These are phyloP conservation scores for Hetaerina americana DNA, from an alignment of 1,140 invertebrate genomes.

Conservation along the genomic window DNA sequence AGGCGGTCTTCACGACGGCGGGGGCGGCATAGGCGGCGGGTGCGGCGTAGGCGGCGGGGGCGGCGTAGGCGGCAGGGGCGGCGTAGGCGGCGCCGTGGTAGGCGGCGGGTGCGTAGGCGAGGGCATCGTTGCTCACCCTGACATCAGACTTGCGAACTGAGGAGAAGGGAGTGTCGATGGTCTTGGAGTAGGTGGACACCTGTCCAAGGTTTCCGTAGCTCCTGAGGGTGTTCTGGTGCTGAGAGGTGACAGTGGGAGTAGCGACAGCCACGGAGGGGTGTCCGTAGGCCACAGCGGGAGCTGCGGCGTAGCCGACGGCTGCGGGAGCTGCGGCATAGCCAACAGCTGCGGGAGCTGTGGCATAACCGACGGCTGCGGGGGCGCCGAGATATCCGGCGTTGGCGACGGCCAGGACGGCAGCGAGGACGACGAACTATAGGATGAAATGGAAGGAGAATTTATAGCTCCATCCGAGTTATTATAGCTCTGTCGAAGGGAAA, in stretches of 20 bases:
- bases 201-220: constrained; percentile 24
- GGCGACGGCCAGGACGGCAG: constrained; percentile 22
- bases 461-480: too few species aligned
- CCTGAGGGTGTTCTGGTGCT: constrained; percentile 23
- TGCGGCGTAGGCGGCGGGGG: constrained; percentile 16
- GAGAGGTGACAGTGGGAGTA: constrained; percentile 20
- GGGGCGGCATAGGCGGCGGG: constrained; percentile 8
- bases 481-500: too few species aligned
- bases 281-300: constrained; percentile 16
- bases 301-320: constrained; percentile 7
- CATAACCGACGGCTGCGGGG: too few species aligned
- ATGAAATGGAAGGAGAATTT: too few species aligned
- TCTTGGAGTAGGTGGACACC: constrained; percentile 40
- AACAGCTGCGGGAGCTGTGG: constrained; percentile 26
- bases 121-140: constrained; percentile 41
- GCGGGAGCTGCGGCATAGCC: constrained; percentile 20
- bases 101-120: constrained; percentile 28
- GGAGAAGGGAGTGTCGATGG: constrained; percentile 46
- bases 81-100: constrained; percentile 23
- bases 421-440: constrained; percentile 16
- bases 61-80: constrained; percentile 21
- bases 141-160: constrained; percentile 45
- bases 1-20: constrained; percentile 7
- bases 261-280: constrained; percentile 7
- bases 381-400: constrained; percentile 17